Conservation (phyloP, 2,888 invertebrate genomes). For the Allygus modestus region DNA sequence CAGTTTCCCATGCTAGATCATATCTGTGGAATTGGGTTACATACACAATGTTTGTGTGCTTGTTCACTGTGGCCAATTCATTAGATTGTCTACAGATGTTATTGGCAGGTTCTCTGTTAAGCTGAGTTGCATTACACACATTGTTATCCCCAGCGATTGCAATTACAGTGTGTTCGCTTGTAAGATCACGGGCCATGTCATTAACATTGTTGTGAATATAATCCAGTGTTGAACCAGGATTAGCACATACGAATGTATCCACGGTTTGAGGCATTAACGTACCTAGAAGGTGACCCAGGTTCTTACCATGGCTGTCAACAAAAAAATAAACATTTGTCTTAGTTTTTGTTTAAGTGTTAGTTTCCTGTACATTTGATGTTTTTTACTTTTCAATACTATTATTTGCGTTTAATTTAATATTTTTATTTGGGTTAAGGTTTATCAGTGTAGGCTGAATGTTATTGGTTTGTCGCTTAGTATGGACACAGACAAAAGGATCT, state of each 20-base stretch:
- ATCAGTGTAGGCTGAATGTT: no score
- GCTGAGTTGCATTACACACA: not conserved
- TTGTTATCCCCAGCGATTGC: conserved; percentile 3
- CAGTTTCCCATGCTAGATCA: not conserved
- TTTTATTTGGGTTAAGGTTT: no score
- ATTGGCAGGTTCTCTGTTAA: not conserved
- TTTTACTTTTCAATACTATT: no score
- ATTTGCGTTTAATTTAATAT: no score
- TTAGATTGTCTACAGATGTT: not conserved
- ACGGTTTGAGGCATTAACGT: not conserved
- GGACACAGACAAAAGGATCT: no score
- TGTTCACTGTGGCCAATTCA: not conserved
- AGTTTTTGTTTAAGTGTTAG: not conserved
- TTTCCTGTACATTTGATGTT: no score
- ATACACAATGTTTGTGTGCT: not conserved
- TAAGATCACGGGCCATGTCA: not conserved
- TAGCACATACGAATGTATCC: not conserved
- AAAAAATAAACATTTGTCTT: not conserved
- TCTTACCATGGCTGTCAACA: conserved; percentile 18
- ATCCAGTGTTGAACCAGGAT: not conserved
- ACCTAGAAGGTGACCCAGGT: not conserved
- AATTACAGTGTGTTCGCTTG: not conserved
- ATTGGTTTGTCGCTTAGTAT: no score
- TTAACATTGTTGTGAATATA: not conserved
- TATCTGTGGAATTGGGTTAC: not conserved